Conservation (phyloP, 2,888 invertebrate genomes). For the Microplitis deprimator region DNA sequence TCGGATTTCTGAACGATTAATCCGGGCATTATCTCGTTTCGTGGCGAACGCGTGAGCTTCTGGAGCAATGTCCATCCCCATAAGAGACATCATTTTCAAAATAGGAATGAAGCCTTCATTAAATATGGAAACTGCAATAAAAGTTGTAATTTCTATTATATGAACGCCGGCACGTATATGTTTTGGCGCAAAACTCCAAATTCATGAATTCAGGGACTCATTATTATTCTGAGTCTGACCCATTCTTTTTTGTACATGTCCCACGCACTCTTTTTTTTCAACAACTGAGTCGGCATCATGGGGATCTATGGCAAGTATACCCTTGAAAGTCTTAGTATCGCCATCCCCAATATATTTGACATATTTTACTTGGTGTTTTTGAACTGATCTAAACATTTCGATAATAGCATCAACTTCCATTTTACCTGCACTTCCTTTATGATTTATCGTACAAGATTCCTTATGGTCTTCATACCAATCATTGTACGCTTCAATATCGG, state of each 20-base stretch:
- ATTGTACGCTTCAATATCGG: slow-evolving; percentile 24
- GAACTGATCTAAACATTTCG: slow-evolving; percentile 41
- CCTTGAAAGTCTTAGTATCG: too few relatives aligned
- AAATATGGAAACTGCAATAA: slow-evolving; percentile 47
- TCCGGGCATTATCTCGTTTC: slow-evolving; percentile 23
- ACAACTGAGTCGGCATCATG: too few relatives aligned
- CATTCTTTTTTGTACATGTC: too few relatives aligned
- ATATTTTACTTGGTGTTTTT: too few relatives aligned
- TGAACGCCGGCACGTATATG: slow-evolving; percentile 46
- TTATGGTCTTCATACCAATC: slow-evolving; percentile 41
- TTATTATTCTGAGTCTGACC: slow-evolving; percentile 29
- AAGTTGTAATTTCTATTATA: slow-evolving; percentile 47
- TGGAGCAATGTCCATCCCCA: slow-evolving; percentile 36
- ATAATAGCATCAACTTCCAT: slow-evolving; percentile 35
- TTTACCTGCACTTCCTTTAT: slow-evolving; percentile 31
- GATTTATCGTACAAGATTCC: slow-evolving; percentile 35
- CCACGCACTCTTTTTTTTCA: too few relatives aligned
- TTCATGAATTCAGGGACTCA: slow-evolving; percentile 40
- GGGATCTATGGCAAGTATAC: too few relatives aligned
- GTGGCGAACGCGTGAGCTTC: slow-evolving; percentile 28
- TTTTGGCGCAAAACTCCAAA: slow-evolving; percentile 50
- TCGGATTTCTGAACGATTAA: background rate
- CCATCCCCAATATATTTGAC: too few relatives aligned
- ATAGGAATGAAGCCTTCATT: slow-evolving; percentile 50
- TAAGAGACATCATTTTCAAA: slow-evolving; percentile 38